Evolutionary conservation across 2,797 vertebrate species (phyloP), one percentile per base, ranked within the genome.

Genomic region (Anguilla anguilla): DNA sequence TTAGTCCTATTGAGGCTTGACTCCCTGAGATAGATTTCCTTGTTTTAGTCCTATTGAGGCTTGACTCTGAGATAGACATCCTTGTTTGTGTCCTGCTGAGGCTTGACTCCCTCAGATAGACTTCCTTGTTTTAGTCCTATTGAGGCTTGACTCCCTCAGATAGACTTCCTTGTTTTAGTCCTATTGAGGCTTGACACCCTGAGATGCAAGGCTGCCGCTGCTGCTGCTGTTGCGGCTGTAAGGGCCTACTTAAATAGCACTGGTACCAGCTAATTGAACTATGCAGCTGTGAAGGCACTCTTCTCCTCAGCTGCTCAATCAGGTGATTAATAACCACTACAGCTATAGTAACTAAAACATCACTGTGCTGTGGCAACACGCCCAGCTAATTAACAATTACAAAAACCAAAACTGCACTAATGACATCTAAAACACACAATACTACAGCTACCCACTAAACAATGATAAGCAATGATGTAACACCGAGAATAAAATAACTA

Each of bases 291-390:
- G 79, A 46, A 19, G 49, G 15, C 39, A 46, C 4, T 82, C 49
- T 43, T 82, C 17, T 82, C 46, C 49, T 82, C 79, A 82, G 49
- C 49, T 82, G 35, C 6, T 22, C 49, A 43, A 82, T 82, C 49
- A 82, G 49, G 17, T 82, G 25, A 82, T 82, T 82, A 82, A 82
- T 46, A 51, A 82, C 61, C 61, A 67, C 61, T 67, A n/a, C 61
- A n/a, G 61, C 61, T 67, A 67, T 10, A n/a, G 61, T 67, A 25
- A n/a, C n/a, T 67, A n/a, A 25, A 67, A 67, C 61, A 67, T 67
- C 61, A 67, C 61, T 67, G 5, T 82, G 79, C 79, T 82, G 79
- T 82, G 35, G 35, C 35, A 82, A 82, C 39, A 82, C 25, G 35
- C 61, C 61, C 22, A 67, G n/a, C 61, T n/a, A 67, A 67, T 67